Conservation (phyloP, 2,797 vertebrate genomes). For the Anguilla pacifica region DNA sequence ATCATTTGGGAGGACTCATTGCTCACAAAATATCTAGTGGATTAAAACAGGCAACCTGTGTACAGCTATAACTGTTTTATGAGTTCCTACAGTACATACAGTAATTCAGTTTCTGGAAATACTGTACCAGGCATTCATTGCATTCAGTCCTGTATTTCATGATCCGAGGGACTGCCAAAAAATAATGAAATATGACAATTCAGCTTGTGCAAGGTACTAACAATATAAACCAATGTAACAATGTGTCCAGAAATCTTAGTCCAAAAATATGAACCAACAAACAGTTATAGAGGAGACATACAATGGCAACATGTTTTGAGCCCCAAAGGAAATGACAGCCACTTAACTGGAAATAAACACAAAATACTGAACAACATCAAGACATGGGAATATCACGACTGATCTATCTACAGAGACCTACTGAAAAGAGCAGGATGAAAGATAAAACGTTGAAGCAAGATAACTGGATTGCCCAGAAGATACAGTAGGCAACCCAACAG, state of each 20-base stretch:
- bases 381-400: background rate
- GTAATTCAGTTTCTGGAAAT: background rate
- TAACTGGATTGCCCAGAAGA: background rate
- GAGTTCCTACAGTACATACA: background rate
- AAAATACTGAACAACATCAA: background rate
- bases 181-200: background rate
- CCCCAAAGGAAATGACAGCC: background rate
- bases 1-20: background rate
- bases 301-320: background rate
- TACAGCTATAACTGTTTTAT: background rate
- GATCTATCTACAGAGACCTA: background rate
- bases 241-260: too few relatives aligned
- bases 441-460: background rate
- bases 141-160: background rate
- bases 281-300: background rate
- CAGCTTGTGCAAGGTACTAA: background rate
- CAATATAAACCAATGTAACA: too few relatives aligned
- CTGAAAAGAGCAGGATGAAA: background rate
- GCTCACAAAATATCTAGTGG: background rate
- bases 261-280: background rate
- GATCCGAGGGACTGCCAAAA: background rate
- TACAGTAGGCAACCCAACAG: background rate
- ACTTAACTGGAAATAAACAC: background rate
- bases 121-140: background rate
- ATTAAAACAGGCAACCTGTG: background rate